Percentiles rank a stretch among this genome's conserved stretches.
phyloP scores from a whole-genome alignment of 2,113 vertebrate species.

The Bungarus multicinctus region DNA sequence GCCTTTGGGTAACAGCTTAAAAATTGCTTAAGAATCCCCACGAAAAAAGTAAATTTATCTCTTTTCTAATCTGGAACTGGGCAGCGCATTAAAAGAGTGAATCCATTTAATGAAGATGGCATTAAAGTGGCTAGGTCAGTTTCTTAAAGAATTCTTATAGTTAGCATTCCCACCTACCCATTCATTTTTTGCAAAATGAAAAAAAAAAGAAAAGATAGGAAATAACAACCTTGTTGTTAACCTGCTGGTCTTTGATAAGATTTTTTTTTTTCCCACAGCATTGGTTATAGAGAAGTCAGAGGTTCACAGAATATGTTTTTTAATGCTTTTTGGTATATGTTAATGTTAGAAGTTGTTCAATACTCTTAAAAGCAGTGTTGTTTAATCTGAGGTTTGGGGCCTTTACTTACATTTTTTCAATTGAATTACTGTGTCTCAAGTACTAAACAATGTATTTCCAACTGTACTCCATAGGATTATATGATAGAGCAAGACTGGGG shows the following conservation, averaged over 20 bases:
- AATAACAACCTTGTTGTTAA: not conserved
- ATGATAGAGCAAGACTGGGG: constrained; percentile 25
- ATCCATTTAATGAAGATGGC: not conserved
- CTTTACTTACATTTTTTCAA: not conserved
- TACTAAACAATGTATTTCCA: constrained; percentile 16
- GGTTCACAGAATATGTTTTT: not conserved
- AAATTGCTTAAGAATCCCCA: not conserved
- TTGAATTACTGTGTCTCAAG: not conserved
- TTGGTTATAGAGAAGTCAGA: not conserved
- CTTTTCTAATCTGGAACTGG: not conserved
- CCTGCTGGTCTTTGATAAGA: not conserved
- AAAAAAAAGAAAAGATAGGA: not conserved
- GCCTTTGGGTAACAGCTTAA: not conserved
- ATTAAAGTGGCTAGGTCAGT: not conserved
- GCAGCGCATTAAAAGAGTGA: not conserved
- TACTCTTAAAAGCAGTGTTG: not conserved
- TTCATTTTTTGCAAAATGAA: not conserved
- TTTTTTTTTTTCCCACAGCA: not conserved
- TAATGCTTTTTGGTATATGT: not conserved
- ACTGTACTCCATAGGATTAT: constrained; percentile 14
- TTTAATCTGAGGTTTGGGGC: not conserved
- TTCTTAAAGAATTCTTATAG: not conserved
- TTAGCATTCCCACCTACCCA: not conserved
- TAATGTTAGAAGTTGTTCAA: not conserved
- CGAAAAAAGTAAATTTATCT: not conserved